Base-by-base conservation (phyloP, 2,888 invertebrate species). In the Idaea dimidiata region DNA sequence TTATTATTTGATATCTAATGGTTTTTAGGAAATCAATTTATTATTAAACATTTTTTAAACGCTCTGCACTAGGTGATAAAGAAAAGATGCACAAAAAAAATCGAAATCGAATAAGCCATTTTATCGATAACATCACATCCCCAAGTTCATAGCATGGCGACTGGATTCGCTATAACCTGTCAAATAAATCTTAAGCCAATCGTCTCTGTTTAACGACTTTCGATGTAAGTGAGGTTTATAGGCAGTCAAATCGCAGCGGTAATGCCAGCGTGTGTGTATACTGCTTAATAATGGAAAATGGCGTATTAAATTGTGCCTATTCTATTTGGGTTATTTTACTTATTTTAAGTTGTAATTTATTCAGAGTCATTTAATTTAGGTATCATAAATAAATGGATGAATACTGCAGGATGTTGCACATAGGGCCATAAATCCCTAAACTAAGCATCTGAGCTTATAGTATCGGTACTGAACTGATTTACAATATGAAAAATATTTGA, bases 121-220 rank as follows among this genome's bases (percentile, higher is more conserved):
- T 63, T 63, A 63, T 61, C 61, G 63, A 63, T 43, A 43, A 3
- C 43, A 10, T 8, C 43, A 43, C 43, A 14, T 43, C 43, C 14
- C 43, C 43, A 43, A 14, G 7, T 43, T 43, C 43, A 43, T 43
- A 14, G 43, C 43, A 43, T 10, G 43, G 43, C 43, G 43, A 43
- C 43, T 43, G 43, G 3, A 43, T 43, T 79, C 69, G 76, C 79
- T 69, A 79, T 82, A 84, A 82, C 78, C 81, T 84, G 86, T 84
- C 87, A 80, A 84, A 86, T 87, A 86, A 87, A 86, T 80, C 77
- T 63, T 67, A 70, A 72, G 66, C 62, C 76, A 70, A 81, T 79
- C 69, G 73, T 66, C 65, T 67, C 62, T 62, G 64, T 78, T 79
- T 81, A 78, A 80, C 76, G 80, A 80, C 76, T 82, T 76, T 68